Base-by-base conservation (phyloP, 2,797 vertebrate species). In the Apodemus agrarius region DNA sequence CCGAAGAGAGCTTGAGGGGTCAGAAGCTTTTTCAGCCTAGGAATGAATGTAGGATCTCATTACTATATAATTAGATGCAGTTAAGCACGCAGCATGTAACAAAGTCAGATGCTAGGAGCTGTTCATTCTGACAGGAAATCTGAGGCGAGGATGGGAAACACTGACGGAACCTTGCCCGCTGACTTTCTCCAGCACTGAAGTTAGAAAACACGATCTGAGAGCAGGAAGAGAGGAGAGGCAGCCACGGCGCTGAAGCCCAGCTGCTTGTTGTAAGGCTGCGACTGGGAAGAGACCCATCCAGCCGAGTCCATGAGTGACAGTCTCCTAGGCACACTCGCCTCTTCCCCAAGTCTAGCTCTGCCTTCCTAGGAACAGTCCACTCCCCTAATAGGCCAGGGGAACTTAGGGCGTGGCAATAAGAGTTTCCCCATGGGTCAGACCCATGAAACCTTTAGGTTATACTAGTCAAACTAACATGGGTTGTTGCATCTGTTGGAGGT, bases 21-120 rank as follows among this genome's bases (percentile, higher is more conserved):
- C 99, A 52, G 99, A 97, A 4, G 98, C 61, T 98, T 99, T 99
- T 95, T 99, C 99, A 96, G 97, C 98, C 99, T 99, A 97, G 31
- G 93, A 43, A 79, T 69, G 89, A 95, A 89, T 63, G 93, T 7
- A 80, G 83, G 75, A 93, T 46, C 43, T 54, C 90, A 85, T 69
- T 79, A 95, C 74, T 72, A 93, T 29, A 91, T 52, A 1, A 52
- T 80, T 88, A 78, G 26, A 91, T 43, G 72, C 3, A 86, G 59
- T 80, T 89, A 94, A 91, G 89, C 65, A 80, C 5, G 43, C 65
- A 37, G 26, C 63, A 93, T 46, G 7, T 84, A 92, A 84, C n/a
- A 78, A 84, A 86, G 76, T 37, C 52, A 94, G 91, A 75, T 17
- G 49, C 63, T 52, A 75, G 81, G 43, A 91, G 88, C 79, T 63